These are phyloP conservation scores for Myotis davidii DNA, from an alignment of 2,113 vertebrate genomes.

Conservation along the genomic window DNA sequence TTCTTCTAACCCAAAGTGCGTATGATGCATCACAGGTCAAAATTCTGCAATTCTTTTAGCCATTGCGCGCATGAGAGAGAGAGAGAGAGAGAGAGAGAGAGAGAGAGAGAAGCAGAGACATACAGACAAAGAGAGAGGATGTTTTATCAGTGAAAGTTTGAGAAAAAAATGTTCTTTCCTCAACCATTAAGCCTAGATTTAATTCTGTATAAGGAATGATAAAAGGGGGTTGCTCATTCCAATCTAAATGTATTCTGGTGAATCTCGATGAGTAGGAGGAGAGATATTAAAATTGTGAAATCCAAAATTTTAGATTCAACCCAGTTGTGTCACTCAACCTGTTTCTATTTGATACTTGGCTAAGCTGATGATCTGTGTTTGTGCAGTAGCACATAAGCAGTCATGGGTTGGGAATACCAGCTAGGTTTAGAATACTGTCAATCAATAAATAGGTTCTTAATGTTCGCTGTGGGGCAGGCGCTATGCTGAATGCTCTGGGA, in stretches of 20 bases:
- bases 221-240: not conserved
- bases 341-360: not conserved
- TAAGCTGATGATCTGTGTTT: not conserved
- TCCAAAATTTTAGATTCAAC: conserved; percentile 21
- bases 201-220: not conserved
- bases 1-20: not conserved
- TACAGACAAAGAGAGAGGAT: too few relatives aligned
- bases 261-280: not conserved
- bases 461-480: not conserved
- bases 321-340: conserved; percentile 48
- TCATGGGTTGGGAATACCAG: not conserved
- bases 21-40: not conserved
- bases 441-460: not conserved
- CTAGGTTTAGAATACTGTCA: not conserved
- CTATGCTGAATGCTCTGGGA: not conserved
- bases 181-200: not conserved
- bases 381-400: not conserved
- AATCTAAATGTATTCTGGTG: not conserved
- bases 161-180: not conserved
- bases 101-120: too few relatives aligned
- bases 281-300: conserved; percentile 19
- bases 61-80: not conserved
- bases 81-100: not conserved
- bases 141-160: not conserved
- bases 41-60: not conserved